phyloP scores from a whole-genome alignment of 1,140 invertebrate genomes.

The Drosophila biarmipes region DNA sequence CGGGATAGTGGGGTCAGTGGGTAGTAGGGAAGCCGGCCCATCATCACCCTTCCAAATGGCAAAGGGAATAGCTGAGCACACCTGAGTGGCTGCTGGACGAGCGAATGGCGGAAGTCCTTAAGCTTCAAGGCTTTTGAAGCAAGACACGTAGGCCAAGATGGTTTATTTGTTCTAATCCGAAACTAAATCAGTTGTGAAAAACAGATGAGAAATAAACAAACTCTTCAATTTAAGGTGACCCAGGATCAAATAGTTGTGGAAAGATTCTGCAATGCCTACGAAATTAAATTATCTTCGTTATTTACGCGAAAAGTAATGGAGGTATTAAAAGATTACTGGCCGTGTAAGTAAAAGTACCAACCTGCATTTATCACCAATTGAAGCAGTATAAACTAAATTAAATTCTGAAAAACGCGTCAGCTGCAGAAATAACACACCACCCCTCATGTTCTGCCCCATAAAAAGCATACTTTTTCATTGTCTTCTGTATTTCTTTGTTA shows the following conservation, averaged over 20 bases:
- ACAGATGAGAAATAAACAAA: neutral
- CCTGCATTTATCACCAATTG: slow-evolving; percentile 6
- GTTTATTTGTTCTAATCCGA: slow-evolving; percentile 12
- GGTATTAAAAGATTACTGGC: neutral
- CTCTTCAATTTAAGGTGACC: neutral
- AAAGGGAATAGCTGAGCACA: slow-evolving; percentile 42
- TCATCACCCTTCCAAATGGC: slow-evolving; percentile 26
- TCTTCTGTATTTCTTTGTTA: slow-evolving; percentile 71
- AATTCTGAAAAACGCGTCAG: slow-evolving; percentile 12
- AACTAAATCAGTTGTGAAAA: slow-evolving; percentile 2
- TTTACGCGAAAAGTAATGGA: neutral
- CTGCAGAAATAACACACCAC: slow-evolving; percentile 1
- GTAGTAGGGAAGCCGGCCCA: slow-evolving; percentile 13
- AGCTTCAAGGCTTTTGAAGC: slow-evolving; percentile 35
- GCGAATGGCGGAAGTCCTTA: slow-evolving; percentile 22
- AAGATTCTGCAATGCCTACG: too few relatives aligned
- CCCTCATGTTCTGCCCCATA: slow-evolving; percentile 14
- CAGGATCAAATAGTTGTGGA: neutral
- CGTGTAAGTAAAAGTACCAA: neutral
- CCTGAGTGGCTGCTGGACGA: slow-evolving; percentile 31
- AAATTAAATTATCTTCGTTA: neutral
- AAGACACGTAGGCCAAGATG: slow-evolving; percentile 5
- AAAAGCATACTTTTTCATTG: slow-evolving; percentile 52
- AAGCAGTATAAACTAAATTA: slow-evolving; percentile 22
- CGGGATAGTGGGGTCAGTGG: slow-evolving; percentile 29